Base-by-base conservation (phyloP, 2,888 invertebrate species). In the Silvanus unidentatus region DNA sequence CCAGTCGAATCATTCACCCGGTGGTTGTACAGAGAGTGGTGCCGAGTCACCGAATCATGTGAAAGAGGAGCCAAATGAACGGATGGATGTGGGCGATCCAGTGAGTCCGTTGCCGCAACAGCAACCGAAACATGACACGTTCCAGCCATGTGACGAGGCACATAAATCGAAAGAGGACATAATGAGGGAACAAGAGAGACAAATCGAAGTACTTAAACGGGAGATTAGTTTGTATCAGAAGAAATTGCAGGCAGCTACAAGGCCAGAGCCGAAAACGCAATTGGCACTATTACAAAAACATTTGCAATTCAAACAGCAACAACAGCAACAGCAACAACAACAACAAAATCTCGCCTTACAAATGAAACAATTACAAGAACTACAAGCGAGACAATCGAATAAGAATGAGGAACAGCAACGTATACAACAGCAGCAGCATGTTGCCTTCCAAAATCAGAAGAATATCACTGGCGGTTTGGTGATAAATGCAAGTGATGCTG, bases 121-220 rank as follows among this genome's bases (percentile, higher is more conserved):
- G 43, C 65, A 54, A 57, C 63, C 28, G 63, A 65, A 65, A 61
- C 66, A 52, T 64, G 67, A 47, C 60, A 64, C 55, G 14, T 50
- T 50, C 16, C 45, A 48, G 14, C 55, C 48, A 16, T 49, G 47
- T 30, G 58, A 59, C 16, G 22, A 39, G 10, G 44, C 36, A 42
- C 34, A 45, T 10, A 59, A 58, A 54, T 54, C 55, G 32, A 60
- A 63, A 38, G 87, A 89, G 60, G 88, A 89, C 58, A 81, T 89
- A 47, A 83, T 91, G 42, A 79, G 82, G 48, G 88, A 90, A 61
- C 93, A 94, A 66, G 84, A 86, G 60, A 80, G 88, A 42, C 86
- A 88, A 69, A 95, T 95, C 56, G 88, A 91, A 62, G 90, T 92
- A 62, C 74, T 94, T 37, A 89, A 93, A 67, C 74, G 90, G 2